Base-by-base conservation (phyloP, 2,797 vertebrate species). In the Synaphobranchus kaupii region DNA sequence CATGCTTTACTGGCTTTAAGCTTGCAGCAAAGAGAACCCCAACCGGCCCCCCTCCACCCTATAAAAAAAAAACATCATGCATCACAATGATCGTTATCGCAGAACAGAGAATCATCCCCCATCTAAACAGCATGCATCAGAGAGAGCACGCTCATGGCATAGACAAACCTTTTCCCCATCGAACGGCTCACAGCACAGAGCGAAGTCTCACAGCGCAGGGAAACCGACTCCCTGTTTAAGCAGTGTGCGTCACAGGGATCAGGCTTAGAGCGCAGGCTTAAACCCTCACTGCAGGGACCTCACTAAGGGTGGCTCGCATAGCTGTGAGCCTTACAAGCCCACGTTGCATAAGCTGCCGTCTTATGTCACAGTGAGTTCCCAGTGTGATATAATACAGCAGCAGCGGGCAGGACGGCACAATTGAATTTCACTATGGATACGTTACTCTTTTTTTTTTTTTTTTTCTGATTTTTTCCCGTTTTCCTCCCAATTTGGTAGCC, bases 341-440 rank as follows among this genome's bases (percentile, higher is more conserved):
- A 52, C 34, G 20, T 91, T 90, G 86, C 87, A 86, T 89, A 90
- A 90, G 88, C 28, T 39, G 88, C 50, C 28, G 85, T 83, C 84
- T 89, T 90, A 88, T 89, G 86, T 88, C 88, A 89, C 88, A 90
- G 71, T 44, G 86, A 78, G 85, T 87, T 84, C 83, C 88, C 86
- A 86, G 82, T 85, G 85, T 60, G 71, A 86, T 76, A 81, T 81
- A 81, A 81, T 50, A 81, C 20, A 68, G 50, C 50, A 22, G 66
- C 31, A n/a, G 63, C 56, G 44, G 84, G 83, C 86, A 34, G 50
- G 84, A 88, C 80, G 86, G 87, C 80, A 87, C 25, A 22, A 58
- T 28, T 52, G 85, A 52, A 78, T 83, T 60, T 58, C 85, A 56
- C 47, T 63, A 73, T 13, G 28, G 44, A 60, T 31, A 84, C 50